phyloP scores from a whole-genome alignment of 2,113 vertebrate genomes.

The Epinephelus fuscoguttatus region DNA sequence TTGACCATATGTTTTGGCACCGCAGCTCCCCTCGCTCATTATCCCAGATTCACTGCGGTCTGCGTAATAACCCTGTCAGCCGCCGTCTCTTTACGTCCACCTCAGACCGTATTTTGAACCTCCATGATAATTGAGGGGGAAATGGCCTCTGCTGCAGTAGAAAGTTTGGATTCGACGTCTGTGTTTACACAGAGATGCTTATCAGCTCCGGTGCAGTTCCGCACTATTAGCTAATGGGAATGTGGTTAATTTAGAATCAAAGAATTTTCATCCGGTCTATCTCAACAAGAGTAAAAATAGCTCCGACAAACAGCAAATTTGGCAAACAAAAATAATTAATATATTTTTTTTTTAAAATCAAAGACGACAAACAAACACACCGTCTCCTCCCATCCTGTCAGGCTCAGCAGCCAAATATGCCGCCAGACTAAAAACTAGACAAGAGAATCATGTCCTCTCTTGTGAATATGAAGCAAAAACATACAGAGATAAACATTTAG shows the following conservation, averaged over 20 bases:
- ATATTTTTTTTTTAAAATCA: constrained; percentile 39
- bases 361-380: constrained; percentile 55
- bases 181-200: constrained; percentile 73
- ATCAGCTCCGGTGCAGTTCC: constrained; percentile 66
- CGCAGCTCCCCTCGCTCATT: constrained; percentile 35
- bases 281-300: constrained; percentile 32
- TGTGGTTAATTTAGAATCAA: constrained; percentile 70
- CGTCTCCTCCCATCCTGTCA: constrained; percentile 68
- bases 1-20: constrained; percentile 47
- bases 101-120: constrained; percentile 57
- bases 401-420: constrained; percentile 20
- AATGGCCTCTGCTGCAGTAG: constrained; percentile 56
- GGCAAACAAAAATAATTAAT: background rate
- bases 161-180: constrained; percentile 51
- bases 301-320: constrained; percentile 19
- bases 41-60: constrained; percentile 45
- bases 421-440: constrained; percentile 11
- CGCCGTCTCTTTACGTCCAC: constrained; percentile 52
- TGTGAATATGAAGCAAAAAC: constrained; percentile 7
- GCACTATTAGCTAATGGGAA: constrained; percentile 73
- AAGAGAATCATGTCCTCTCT: constrained; percentile 22
- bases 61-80: constrained; percentile 60
- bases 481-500: background rate
- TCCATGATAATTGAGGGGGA: constrained; percentile 47
- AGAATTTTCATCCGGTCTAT: constrained; percentile 17